Evolutionary conservation across 2,113 vertebrate species (phyloP), one percentile per base, ranked within the genome.

Genomic region (Neolamprologus devosi): DNA sequence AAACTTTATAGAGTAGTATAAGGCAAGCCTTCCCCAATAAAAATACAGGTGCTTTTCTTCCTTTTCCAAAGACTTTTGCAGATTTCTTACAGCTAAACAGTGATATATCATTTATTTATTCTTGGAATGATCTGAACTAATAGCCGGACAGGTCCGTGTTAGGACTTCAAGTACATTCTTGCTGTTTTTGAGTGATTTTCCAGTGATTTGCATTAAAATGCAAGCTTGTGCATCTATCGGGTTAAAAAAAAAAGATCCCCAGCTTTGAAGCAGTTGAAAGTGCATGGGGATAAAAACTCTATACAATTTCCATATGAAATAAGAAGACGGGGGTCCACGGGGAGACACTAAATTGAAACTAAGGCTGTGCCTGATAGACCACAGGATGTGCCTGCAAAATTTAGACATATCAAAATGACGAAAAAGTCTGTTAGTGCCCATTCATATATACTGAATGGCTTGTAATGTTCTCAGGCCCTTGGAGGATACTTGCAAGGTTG

Each of bases 301-400:
- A 93, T 91, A 96, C 94, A 94, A 96, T 97, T 98, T 98, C 97
- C 97, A 97, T 95, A 96, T 97, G 96, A 95, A 94, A 96, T 95
- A 97, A 96, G 97, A 97, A 97, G 97, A 97, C 96, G 92, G 95
- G 82, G 93, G 90, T 97, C 98, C 97, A 95, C 73, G 1, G 98
- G 98, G 98, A 99, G 96, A 97, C 96, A 96, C 97, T 96, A 97
- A 99, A 99, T 99, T 98, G 98, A 99, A 99, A 98, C 97, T 97
- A 98, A 98, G 98, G 97, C 99, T 99, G 99, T 97, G 97, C 95
- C 96, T 94, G 96, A 97, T 96, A 96, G 98, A 96, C 97, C 97
- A 98, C 99, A 99, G 99, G 99, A 99, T 98, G 95, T 98, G 98
- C 97, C 98, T 99, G 99, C 97, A 98, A 97, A 95, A 99, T 98